Evolutionary conservation across 2,113 vertebrate genomes (phyloP).

Genomic region (Bubo scandiacus): DNA sequence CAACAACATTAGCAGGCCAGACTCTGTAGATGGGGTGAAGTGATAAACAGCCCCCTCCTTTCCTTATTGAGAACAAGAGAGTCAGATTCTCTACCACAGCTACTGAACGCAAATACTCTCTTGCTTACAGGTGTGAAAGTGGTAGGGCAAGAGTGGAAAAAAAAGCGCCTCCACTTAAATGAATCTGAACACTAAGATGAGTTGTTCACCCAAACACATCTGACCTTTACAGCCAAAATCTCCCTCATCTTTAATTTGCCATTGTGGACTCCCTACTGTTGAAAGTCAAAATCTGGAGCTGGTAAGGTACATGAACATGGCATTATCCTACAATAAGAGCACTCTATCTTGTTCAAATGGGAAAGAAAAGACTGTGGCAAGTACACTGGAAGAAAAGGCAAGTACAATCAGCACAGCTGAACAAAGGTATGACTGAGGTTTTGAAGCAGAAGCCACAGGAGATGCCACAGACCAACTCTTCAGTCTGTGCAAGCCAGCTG

Average conservation of each 20-base stretch:
- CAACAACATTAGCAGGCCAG: background rate
- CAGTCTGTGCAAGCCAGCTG: background rate
- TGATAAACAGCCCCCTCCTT: conserved; percentile 2
- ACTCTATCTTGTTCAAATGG: background rate
- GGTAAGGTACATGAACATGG: background rate
- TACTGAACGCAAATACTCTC: background rate
- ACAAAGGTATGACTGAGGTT: background rate
- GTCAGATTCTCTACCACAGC: background rate
- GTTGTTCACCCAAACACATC: background rate
- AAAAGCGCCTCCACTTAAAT: background rate
- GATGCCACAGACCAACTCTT: background rate
- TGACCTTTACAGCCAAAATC: background rate
- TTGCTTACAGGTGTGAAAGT: background rate
- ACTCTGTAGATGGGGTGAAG: background rate
- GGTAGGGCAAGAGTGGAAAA: background rate
- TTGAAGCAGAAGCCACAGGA: background rate
- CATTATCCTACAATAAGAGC: background rate
- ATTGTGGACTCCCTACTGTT: background rate
- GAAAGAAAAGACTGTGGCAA: background rate
- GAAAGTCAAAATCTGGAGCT: background rate
- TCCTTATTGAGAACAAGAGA: background rate
- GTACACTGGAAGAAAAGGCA: background rate
- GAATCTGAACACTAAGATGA: background rate
- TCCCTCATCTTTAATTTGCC: background rate
- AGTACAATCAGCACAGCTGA: background rate